Conservation (phyloP, 2,797 vertebrate genomes). For the Coccyzus lansbergi region DNA sequence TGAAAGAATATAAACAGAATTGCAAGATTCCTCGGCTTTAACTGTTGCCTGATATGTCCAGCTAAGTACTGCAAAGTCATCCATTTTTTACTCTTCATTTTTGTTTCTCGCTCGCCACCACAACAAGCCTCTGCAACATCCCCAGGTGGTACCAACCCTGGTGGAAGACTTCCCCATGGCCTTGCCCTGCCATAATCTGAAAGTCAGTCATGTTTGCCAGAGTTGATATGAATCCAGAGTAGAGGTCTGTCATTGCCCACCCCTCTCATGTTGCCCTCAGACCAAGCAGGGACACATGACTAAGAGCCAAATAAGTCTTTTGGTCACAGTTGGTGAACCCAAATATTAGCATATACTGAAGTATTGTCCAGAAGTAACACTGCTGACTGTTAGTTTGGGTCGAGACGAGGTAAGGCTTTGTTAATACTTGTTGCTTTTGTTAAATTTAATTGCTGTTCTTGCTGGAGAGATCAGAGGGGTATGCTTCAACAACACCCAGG, state of each 20-base stretch:
- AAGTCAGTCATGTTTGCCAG: not conserved
- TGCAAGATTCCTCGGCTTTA: constrained; percentile 31
- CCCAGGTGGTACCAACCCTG: not conserved
- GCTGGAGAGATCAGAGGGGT: not conserved
- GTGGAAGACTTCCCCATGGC: not conserved
- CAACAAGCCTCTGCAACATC: not conserved
- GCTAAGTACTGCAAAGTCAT: not conserved
- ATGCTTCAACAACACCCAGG: fast-evolving
- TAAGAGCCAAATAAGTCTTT: not conserved
- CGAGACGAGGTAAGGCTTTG: fast-evolving
- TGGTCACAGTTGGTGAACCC: not conserved
- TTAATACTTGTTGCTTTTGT: not conserved
- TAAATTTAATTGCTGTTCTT: not conserved
- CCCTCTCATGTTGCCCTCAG: not conserved
- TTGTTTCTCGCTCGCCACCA: not conserved
- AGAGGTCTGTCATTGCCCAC: not conserved
- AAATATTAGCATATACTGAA: not conserved
- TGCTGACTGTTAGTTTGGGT: not conserved
- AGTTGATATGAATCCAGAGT: not conserved
- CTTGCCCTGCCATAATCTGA: not conserved
- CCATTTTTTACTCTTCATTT: not conserved
- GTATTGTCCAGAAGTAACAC: not conserved
- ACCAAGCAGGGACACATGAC: fast-evolving
- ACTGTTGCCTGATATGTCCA: not conserved
- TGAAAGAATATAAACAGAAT: constrained; percentile 24